Evolutionary conservation across 2,113 vertebrate genomes (phyloP).

Genomic region (Turdus rufiventris): DNA sequence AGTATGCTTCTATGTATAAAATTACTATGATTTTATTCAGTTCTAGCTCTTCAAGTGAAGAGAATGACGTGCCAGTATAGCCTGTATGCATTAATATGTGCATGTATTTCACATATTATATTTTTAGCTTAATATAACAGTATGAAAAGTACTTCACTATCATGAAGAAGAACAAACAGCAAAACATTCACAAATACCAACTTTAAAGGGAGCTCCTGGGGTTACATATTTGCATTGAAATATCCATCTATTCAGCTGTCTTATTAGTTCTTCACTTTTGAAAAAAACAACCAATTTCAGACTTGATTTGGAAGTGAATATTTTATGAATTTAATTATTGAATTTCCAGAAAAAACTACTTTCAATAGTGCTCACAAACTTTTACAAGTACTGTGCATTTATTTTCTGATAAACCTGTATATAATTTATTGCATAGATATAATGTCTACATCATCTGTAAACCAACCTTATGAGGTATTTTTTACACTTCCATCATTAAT

Average conservation of each 20-base stretch:
- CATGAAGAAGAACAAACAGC: neutral
- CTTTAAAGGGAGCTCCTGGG: neutral
- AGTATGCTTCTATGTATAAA: neutral
- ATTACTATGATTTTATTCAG: neutral
- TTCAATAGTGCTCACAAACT: neutral
- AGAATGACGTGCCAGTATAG: neutral
- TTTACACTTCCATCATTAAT: neutral
- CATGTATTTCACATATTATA: neutral
- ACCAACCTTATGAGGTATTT: neutral
- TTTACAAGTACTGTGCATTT: neutral
- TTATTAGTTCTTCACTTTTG: neutral
- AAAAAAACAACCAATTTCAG: conserved; percentile 2
- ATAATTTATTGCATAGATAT: neutral
- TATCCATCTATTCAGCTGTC: neutral
- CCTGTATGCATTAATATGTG: neutral
- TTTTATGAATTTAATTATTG: conserved; percentile 17
- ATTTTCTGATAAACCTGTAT: neutral
- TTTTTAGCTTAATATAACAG: neutral
- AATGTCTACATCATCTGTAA: neutral
- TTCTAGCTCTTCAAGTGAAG: neutral
- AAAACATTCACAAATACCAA: neutral
- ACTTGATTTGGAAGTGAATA: neutral
- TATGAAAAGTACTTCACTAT: neutral
- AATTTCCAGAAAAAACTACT: neutral
- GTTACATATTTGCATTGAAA: neutral